Evolutionary conservation across 2,113 vertebrate species (phyloP), one percentile per base, ranked within the genome.

Genomic region (Caranx ignobilis): DNA sequence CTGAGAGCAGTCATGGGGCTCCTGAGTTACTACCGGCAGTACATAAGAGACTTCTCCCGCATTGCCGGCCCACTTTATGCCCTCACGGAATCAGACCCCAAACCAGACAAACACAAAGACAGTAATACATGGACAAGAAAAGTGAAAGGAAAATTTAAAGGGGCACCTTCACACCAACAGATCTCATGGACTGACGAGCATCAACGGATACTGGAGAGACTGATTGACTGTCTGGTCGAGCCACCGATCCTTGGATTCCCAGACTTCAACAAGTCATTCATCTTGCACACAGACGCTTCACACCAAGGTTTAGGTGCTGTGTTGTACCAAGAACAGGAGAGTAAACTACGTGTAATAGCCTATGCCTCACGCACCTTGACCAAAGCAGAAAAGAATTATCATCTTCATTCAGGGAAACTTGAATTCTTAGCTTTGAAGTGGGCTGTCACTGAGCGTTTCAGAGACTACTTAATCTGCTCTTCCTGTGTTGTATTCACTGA

Each of bases 101-200:
- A 26, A 26, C 26, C 26, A 26, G 13, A 55, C 31, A 54, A 5
- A 37, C 37, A 37, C 5, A 15, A 54, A 37, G 54, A 35, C 18
- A 26, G 47, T 26, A 26, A 26, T 18, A 45, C 3, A 55, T 26
- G 12, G 11, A 15, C n/a, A 39, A 62, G 13, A 37, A 3, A 5
- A 43, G 7, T 11, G 6, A 56, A 7, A 31, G 15, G n/a, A 26
- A 63, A 41, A 7, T 16, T 13, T 1, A 32, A 50, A 54, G 59
- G n/a, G 0, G 16, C 12, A 9, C 34, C 13, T 2, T 64, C 60
- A 37, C 8, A 62, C 10, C 52, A 59, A 5, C 35, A 2, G 39
- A 62, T 54, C 50, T 34, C 6, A 7, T 69, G 75, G 75, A 62
- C 43, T 11, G 55, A 77, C 2, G 2, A 77, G 6, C 65, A 77